Evolutionary conservation across 1,140 invertebrate species (phyloP).

Genomic region (Tetramorium simillimum): DNA sequence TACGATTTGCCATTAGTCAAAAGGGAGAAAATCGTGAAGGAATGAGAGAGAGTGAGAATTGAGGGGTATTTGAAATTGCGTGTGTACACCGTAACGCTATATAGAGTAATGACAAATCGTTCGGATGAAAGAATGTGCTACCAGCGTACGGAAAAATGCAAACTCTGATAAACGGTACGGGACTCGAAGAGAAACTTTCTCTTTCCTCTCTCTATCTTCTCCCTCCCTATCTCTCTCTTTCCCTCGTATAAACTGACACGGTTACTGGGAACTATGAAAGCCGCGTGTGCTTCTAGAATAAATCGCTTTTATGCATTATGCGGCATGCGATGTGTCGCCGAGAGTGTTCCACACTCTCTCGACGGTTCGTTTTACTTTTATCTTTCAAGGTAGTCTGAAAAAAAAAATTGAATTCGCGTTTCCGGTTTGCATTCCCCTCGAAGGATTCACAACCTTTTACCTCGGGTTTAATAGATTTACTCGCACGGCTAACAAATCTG

Average conservation of each 20-base stretch:
- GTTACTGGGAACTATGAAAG: slow-evolving; percentile 53
- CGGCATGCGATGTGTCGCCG: slow-evolving; percentile 20
- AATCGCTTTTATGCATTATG: slow-evolving; percentile 53
- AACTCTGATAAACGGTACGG: slow-evolving; percentile 50
- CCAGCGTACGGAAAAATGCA: slow-evolving; percentile 43
- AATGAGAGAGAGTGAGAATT: not conserved
- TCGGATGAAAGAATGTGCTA: slow-evolving; percentile 35
- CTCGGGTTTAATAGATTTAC: slow-evolving; percentile 23
- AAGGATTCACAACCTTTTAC: not conserved
- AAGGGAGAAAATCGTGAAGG: not conserved
- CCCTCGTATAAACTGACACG: slow-evolving; percentile 39
- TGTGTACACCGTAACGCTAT: not conserved
- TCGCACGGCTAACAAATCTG: slow-evolving; percentile 37
- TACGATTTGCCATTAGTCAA: slow-evolving; percentile 12
- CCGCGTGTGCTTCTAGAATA: slow-evolving; percentile 43
- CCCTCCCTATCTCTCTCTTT: not conserved
- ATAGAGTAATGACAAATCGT: slow-evolving; percentile 67
- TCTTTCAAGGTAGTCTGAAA: not conserved
- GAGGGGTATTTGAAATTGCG: not conserved
- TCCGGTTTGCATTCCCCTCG: not conserved
- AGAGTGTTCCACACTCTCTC: slow-evolving; percentile 6
- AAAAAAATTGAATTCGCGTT: slow-evolving; percentile 9
- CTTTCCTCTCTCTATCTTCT: not conserved
- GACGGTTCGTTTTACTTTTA: slow-evolving; percentile 20
- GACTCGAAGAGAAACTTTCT: slow-evolving; percentile 28